Base-by-base conservation (phyloP, 2,113 vertebrate genomes). In the Probosciger aterrimus region DNA sequence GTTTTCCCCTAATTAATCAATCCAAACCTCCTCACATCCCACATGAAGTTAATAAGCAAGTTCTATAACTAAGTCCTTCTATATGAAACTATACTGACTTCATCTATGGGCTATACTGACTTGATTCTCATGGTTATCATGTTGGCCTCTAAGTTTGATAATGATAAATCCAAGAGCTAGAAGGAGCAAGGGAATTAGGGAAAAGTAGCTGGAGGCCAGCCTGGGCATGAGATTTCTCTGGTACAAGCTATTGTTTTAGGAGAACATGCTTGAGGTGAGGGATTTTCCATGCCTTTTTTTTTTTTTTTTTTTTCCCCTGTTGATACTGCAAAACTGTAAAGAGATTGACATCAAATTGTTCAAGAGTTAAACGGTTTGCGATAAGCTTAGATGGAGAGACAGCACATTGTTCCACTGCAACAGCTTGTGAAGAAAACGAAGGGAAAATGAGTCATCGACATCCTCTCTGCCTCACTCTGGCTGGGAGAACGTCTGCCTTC, bases 381-480 rank as follows among this genome's bases (percentile, higher is more conserved):
- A 82, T 85, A 86, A 93, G 77, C 52, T 62, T 37, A 70, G 77
- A 27, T 47, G 62, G 78, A 86, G 47, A 84, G 64, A 74, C 43
- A 96, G 57, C 60, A 82, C 49, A 53, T 59, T 92, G 35, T 94
- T 96, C 43, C 84, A 69, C 46, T 76, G 69, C 69, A 95, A 73
- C 93, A 95, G 73, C 68, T 43, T 73, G 78, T 86, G 83, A 89
- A 74, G n/a, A 83, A 95, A 93, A 91, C 19, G 44, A 93, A 94
- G 85, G 92, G 64, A 93, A 93, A 90, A 87, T 93, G 91, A 93
- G 65, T 93, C 95, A 93, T 59, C 65, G 12, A 33, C 93, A 89
- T 94, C 88, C 92, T 93, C 63, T 86, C 19, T 70, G 69, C 76
- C 69, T 94, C 35, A 3, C 11, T 82, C n/a, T 14, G n/a, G 39